Conservation (phyloP, 2,113 vertebrate species). For the Empidonax traillii region DNA sequence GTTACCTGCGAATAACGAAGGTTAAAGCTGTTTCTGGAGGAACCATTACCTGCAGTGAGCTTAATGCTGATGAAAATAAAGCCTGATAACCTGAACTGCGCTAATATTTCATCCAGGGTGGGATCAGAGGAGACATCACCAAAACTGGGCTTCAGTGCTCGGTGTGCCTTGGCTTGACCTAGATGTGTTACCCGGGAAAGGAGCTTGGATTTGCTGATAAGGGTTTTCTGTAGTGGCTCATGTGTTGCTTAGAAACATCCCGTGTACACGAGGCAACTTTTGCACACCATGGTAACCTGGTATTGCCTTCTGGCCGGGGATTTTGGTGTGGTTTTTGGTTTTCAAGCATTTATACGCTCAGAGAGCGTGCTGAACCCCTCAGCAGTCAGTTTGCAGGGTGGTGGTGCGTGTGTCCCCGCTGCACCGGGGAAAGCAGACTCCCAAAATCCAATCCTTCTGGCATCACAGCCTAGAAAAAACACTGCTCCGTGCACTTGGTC, state of each 20-base stretch:
- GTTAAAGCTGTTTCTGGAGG: not conserved
- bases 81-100: not conserved
- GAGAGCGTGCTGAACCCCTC: not conserved
- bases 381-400: not conserved
- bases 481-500: not conserved
- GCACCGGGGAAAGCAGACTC: not conserved
- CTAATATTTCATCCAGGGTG: not conserved
- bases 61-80: not conserved
- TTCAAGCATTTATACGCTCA: rapidly evolving
- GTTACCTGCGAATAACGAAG: constrained; percentile 7
- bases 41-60: not conserved
- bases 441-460: not conserved
- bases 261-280: not conserved
- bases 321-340: not conserved
- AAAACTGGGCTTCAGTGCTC: not conserved
- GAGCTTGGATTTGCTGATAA: constrained; percentile 47
- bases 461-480: constrained; percentile 29
- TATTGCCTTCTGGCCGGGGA: not conserved
- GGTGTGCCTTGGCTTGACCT: not conserved
- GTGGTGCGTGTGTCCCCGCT: not conserved
- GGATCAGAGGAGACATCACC: not conserved
- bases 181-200: not conserved
- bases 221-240: not conserved
- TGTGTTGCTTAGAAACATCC: constrained; percentile 35
- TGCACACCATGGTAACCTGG: not conserved